phyloP scores from a whole-genome alignment of 1,140 invertebrate genomes.

The Lithobius niger region DNA sequence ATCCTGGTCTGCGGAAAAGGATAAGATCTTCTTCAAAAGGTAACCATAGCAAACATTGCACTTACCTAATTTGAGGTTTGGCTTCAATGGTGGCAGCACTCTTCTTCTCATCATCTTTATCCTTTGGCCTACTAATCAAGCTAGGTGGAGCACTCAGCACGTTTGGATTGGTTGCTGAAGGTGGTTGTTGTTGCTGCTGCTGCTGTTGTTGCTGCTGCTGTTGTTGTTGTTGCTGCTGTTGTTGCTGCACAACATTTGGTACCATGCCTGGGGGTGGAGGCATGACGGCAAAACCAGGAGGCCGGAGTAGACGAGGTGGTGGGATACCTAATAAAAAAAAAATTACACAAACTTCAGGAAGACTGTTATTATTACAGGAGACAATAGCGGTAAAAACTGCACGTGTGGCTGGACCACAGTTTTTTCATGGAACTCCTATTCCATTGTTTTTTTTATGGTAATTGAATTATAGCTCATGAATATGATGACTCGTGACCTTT shows the following conservation, averaged over 20 bases:
- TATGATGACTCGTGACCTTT: no score
- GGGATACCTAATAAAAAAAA: slow-evolving; percentile 24
- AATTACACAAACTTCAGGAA: background rate
- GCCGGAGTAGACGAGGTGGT: slow-evolving; percentile 40
- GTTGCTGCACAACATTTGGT: slow-evolving; percentile 30
- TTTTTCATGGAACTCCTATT: no score
- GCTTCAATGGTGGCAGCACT: slow-evolving; percentile 73
- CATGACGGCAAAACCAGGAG: slow-evolving; percentile 33
- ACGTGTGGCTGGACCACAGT: no score
- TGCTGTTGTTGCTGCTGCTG: slow-evolving; percentile 24
- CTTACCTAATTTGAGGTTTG: slow-evolving; percentile 70
- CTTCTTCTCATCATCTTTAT: slow-evolving; percentile 34
- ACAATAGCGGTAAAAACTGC: no score
- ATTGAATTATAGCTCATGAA: no score
- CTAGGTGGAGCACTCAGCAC: slow-evolving; percentile 70
- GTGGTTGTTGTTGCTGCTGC: slow-evolving; percentile 19
- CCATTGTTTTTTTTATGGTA: no score
- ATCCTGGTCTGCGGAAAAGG: no score
- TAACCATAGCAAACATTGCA: no score
- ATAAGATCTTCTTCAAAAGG: no score
- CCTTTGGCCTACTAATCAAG: slow-evolving; percentile 45
- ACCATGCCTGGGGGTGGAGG: slow-evolving; percentile 33
- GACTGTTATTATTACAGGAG: no score
- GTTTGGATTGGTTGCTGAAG: slow-evolving; percentile 46
- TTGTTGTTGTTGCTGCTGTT: no score